Evolutionary conservation across 2,797 vertebrate genomes (phyloP).

Genomic region (Hylomyscus alleni): DNA sequence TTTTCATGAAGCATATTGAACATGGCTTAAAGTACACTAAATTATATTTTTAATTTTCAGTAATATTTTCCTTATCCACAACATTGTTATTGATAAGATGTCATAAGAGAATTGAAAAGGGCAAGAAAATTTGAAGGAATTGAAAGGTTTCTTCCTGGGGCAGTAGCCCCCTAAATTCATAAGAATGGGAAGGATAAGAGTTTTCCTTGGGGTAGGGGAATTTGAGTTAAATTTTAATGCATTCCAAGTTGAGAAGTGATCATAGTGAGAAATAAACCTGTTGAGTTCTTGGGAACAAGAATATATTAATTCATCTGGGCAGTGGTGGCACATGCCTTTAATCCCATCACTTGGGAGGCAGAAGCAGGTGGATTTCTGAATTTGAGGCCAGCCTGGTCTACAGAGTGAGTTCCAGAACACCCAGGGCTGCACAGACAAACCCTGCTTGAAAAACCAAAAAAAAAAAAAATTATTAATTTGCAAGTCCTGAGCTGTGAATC

Average conservation of each 20-base stretch:
- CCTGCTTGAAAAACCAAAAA: too few species aligned
- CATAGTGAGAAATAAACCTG: not conserved
- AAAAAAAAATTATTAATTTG: too few species aligned
- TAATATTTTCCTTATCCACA: not conserved
- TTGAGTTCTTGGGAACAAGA: conserved; percentile 11
- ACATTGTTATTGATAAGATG: not conserved
- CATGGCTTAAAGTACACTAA: not conserved
- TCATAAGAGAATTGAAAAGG: not conserved
- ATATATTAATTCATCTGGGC: not conserved
- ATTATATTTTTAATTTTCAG: not conserved
- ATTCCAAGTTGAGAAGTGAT: not conserved
- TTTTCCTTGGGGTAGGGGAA: not conserved
- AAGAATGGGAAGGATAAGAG: not conserved
- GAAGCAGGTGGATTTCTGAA: too few species aligned
- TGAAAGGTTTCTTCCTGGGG: not conserved
- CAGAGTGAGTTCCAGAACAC: too few species aligned
- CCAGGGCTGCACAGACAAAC: too few species aligned
- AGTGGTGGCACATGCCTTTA: too few species aligned
- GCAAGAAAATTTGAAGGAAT: not conserved
- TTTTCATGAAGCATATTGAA: conserved; percentile 23
- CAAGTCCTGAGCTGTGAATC: not conserved
- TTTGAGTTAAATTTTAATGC: not conserved
- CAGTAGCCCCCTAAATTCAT: not conserved
- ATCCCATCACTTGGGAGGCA: too few species aligned
- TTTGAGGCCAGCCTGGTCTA: too few species aligned